Conservation (phyloP, 1,140 invertebrate species). For the Littorina saxatilis region DNA sequence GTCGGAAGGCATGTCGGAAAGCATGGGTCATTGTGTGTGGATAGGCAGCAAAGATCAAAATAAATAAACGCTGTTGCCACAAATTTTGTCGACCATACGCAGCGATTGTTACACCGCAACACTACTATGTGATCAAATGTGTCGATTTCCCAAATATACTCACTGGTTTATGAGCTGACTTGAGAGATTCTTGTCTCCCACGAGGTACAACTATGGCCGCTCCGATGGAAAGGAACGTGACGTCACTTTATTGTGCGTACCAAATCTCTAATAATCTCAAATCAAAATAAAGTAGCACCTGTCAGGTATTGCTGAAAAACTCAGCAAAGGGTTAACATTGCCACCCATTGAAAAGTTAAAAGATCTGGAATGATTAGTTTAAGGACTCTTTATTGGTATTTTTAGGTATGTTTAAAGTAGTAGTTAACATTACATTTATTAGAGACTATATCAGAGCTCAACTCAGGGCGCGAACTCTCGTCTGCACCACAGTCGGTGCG, state of each 20-base stretch:
- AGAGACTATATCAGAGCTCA: neutral
- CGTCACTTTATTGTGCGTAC: constrained; percentile 51
- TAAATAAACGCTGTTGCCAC: neutral
- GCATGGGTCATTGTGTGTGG: no score
- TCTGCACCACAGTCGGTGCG: neutral
- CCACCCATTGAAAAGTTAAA: no score
- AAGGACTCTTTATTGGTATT: no score
- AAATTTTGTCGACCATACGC: no score
- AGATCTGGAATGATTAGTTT: no score
- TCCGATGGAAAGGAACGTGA: constrained; percentile 49
- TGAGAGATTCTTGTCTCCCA: constrained; percentile 44
- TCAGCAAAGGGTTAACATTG: no score
- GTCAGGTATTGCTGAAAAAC: no score
- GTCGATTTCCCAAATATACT: neutral
- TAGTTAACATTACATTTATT: neutral
- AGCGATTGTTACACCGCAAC: neutral
- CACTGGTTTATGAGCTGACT: neutral
- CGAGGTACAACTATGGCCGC: constrained; percentile 59
- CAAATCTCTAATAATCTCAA: constrained; percentile 22
- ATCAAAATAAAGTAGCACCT: constrained; percentile 23
- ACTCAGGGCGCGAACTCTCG: constrained; percentile 32
- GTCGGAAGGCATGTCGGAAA: no score
- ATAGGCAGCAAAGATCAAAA: no score
- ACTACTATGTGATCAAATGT: neutral
- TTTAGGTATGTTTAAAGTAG: neutral